These are phyloP conservation scores for Pagrus major DNA, from an alignment of 2,113 vertebrate species.

Conservation along the genomic window DNA sequence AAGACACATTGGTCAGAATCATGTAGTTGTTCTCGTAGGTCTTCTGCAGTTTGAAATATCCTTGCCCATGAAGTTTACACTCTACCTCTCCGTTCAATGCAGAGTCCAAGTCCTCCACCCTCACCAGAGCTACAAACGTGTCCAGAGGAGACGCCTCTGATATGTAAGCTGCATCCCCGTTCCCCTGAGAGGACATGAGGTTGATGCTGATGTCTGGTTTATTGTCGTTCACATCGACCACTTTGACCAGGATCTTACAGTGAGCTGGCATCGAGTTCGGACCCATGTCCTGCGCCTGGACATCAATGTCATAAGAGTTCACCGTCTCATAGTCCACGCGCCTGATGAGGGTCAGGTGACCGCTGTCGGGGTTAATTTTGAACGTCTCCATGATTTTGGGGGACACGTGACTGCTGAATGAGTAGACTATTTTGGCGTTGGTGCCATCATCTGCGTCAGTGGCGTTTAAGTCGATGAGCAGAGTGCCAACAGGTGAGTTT, in stretches of 20 bases:
- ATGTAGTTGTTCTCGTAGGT: slow-evolving; percentile 97
- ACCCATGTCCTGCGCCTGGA: slow-evolving; percentile 96
- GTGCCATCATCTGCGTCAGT: slow-evolving; percentile 97
- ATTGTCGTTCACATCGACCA: slow-evolving; percentile 97
- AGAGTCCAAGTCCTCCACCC: slow-evolving; percentile 94
- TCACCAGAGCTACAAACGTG: slow-evolving; percentile 94
- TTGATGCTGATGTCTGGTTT: slow-evolving; percentile 96
- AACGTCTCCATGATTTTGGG: slow-evolving; percentile 95
- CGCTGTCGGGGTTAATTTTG: slow-evolving; percentile 91
- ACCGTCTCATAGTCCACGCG: slow-evolving; percentile 93
- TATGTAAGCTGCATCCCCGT: slow-evolving; percentile 91
- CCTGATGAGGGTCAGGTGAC: slow-evolving; percentile 90
- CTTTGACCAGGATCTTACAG: slow-evolving; percentile 96
- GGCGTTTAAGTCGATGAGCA: slow-evolving; percentile 95
- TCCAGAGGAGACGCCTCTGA: slow-evolving; percentile 92
- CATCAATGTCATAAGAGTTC: slow-evolving; percentile 94
- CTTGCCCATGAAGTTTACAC: slow-evolving; percentile 93
- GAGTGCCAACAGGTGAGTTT: slow-evolving; percentile 89
- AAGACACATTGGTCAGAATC: slow-evolving; percentile 92
- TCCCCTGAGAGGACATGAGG: slow-evolving; percentile 92
- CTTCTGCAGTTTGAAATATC: slow-evolving; percentile 94
- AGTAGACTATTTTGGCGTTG: slow-evolving; percentile 95
- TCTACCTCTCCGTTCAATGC: slow-evolving; percentile 92
- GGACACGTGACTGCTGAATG: slow-evolving; percentile 95
- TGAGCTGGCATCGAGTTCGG: slow-evolving; percentile 97